phyloP scores from a whole-genome alignment of 1,140 invertebrate species.

The Calliphora vicina region DNA sequence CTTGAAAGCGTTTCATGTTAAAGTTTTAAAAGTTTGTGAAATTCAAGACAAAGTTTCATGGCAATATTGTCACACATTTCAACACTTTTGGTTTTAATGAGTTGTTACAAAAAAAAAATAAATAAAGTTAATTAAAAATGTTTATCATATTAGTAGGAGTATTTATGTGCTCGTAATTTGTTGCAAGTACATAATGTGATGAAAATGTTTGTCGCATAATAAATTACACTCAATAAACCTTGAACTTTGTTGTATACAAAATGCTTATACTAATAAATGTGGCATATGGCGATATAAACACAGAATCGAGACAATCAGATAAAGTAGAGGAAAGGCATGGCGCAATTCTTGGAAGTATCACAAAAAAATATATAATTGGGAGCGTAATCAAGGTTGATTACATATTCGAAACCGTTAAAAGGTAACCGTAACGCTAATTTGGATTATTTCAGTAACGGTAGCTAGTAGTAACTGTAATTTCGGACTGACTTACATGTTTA shows the following conservation, averaged over 20 bases:
- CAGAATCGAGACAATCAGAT: not conserved
- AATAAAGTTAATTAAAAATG: conserved; percentile 30
- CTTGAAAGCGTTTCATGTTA: not conserved
- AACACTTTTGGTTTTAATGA: conserved; percentile 16
- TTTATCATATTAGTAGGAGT: conserved; percentile 27
- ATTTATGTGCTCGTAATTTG: not conserved
- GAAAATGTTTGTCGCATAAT: conserved; percentile 24
- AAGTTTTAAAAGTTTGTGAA: not conserved
- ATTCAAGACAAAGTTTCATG: not conserved
- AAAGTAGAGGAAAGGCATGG: not conserved
- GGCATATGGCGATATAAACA: not conserved
- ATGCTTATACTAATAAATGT: not conserved
- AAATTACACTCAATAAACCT: conserved; percentile 14
- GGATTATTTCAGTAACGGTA: no score
- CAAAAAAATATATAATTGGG: not conserved
- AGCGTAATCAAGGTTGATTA: no score
- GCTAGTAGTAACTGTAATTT: no score
- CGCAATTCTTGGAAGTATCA: not conserved
- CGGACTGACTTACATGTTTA: no score
- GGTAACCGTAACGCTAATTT: not conserved
- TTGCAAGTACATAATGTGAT: conserved; percentile 21
- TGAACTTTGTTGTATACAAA: not conserved
- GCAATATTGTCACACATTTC: not conserved
- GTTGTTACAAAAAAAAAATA: not conserved
- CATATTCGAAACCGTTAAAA: no score